Evolutionary conservation across 1,140 invertebrate species (phyloP), one percentile per base, ranked within the genome.

Genomic region (Kradibia gibbosae): DNA sequence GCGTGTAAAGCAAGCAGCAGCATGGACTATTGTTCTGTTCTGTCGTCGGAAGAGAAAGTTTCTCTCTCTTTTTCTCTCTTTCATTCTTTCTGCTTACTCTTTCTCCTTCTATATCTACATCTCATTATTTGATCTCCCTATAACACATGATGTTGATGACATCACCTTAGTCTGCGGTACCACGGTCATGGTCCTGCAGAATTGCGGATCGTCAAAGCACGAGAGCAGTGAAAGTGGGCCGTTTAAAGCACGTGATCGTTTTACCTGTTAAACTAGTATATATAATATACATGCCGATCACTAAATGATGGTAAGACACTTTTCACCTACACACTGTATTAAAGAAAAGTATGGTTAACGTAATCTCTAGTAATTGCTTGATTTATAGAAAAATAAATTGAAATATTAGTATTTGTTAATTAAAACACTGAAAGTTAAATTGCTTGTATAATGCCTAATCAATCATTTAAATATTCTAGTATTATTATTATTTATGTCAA

Each of bases 201-300:
- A 36, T 78, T 31, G 31, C 31, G 7, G 34, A 60, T 71, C 42
- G 22, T 60, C 53, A 36, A 79, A 79, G 55, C 53, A 34, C 77
- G 25, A 57, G 42, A 36, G 25, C 48, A 79, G 78, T 79, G 78
- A 79, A 80, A 80, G 78, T 80, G 71, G 57, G 45, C 53, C 65
- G 39, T 39, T 62, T 31, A 7, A 36, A 34, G 22, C 22, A 20
- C 75, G 13, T n/a, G 34, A 10, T 60, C 34, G 15, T 4, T 71
- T 71, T 67, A 42, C 45, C 45, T 31, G 0, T 2, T 17, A 0
- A 28, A 67, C 34, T 4, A 60, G 55, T 28, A 11, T 4, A 55
- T 55, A 74, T 55, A 2, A 60, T 25, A 5, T 60, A 42, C 75
- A 20, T 34, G 60, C 22, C 74, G 62, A 76, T 28, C 28, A 55